Percentiles rank a stretch among this genome's conserved stretches.
Evolutionary conservation across 2,113 vertebrate genomes (phyloP).

Genomic region (Rallus limicola): DNA sequence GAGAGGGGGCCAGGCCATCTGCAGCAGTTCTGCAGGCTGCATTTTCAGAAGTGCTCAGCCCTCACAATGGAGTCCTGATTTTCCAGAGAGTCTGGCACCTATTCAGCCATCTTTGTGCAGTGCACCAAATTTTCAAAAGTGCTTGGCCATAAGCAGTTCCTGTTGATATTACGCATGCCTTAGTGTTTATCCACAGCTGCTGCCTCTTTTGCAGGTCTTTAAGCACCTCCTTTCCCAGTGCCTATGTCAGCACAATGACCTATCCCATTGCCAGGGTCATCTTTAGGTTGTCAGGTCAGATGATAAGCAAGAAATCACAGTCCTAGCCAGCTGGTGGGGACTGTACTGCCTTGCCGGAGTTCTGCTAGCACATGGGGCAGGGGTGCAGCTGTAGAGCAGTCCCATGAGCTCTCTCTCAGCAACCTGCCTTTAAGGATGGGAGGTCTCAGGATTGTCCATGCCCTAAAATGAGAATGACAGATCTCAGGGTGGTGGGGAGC

Average conservation of each 20-base stretch:
- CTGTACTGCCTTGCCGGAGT: background rate
- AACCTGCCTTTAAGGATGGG: background rate
- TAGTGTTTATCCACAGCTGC: conserved; percentile 34
- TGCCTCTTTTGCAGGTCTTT: background rate
- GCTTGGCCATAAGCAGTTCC: conserved; percentile 41
- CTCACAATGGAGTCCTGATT: conserved; percentile 52
- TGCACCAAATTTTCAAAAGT: background rate
- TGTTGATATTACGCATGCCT: background rate
- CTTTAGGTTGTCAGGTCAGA: background rate
- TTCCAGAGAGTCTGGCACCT: conserved; percentile 15
- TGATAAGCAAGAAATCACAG: rapidly evolving
- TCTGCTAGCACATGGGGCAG: background rate
- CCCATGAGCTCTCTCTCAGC: rapidly evolving
- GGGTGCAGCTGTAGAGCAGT: background rate
- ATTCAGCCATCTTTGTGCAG: background rate
- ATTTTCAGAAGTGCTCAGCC: background rate
- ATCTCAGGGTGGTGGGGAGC: background rate
- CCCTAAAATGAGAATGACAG: background rate
- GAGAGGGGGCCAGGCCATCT: conserved; percentile 46
- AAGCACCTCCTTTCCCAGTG: background rate
- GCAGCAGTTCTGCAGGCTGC: background rate
- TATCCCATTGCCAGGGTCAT: background rate
- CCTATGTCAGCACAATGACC: conserved; percentile 2
- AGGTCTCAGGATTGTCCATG: background rate
- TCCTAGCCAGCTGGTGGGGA: background rate